A percentile compares a stretch with the other conserved stretches of the same genome.
Evolutionary conservation across 2,888 invertebrate genomes (phyloP).

Genomic region (Automeris io): DNA sequence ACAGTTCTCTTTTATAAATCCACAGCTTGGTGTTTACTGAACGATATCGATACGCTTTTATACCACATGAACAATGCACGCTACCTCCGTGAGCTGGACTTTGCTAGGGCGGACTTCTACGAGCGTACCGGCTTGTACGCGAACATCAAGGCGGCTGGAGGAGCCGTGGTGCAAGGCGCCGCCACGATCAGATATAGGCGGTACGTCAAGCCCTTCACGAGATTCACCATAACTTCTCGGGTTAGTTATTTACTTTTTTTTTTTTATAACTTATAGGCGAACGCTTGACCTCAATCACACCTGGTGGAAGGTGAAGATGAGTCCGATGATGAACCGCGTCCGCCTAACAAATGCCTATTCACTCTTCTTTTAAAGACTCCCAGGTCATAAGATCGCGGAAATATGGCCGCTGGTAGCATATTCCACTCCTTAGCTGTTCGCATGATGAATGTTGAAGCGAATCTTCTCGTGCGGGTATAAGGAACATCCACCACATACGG

Average conservation of each 20-base stretch:
- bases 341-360: no score
- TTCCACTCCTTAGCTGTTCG: no score
- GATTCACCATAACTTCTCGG: constrained; percentile 85
- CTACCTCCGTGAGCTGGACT: constrained; percentile 91
- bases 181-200: constrained; percentile 88
- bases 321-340: no score
- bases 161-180: constrained; percentile 86
- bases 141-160: constrained; percentile 83
- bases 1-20: constrained; percentile 86
- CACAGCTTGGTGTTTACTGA: constrained; percentile 89
- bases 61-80: constrained; percentile 96
- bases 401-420: no score
- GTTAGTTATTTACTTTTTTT: constrained; percentile 80
- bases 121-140: constrained; percentile 86
- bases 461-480: no score
- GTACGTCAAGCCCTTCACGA: constrained; percentile 85
- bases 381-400: no score
- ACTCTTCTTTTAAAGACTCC: no score
- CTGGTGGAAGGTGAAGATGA: no score
- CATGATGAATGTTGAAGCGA: no score
- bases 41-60: constrained; percentile 89
- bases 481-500: no score
- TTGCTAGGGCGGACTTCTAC: constrained; percentile 91
- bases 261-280: no score
- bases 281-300: no score